Base-by-base conservation (phyloP, 2,113 vertebrate genomes). In the Marmota monax region DNA sequence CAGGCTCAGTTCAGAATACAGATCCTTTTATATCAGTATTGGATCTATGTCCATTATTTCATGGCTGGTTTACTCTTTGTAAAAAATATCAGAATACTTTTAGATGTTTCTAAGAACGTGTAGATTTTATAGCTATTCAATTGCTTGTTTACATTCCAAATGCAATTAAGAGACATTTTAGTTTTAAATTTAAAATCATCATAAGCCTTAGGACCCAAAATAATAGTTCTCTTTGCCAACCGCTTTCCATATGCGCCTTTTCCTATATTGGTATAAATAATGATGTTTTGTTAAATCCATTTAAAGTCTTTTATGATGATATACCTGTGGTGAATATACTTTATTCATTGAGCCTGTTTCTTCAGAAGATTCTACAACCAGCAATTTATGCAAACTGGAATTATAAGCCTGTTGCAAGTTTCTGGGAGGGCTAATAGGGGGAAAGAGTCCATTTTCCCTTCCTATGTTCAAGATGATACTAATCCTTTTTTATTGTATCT, bases 231-330 rank as follows among this genome's bases (percentile, higher is more conserved):
- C 3, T 80, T 23, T 17, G 70, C 8, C 48, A 83, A 5, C 4
- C 79, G 17, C 23, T 83, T 12, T 2, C 34, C 14, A 65, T n/a
- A 51, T 20, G 11, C 20, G 80, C 85, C 1, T 42, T 5, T 79
- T 56, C 83, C 74, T 48, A 67, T 77, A 56, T 4, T 65, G 45
- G 63, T 78, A 78, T 6, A 93, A 94, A 91, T 78, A 23, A 58
- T 39, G 92, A 45, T 79, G 67, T 61, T 80, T 77, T 83, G 34
- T 78, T 22, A 89, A 95, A 61, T 42, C 27, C 0, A 56, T 69
- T 42, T 34, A 87, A 90, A 93, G 37, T 23, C 88, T 91, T 87
- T 95, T 92, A 90, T 76, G 70, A 74, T 74, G 9, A 74, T n/a
- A 20, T 27, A 53, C 67, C 27, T 88, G 0, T 25, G 10, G 27